Evolutionary conservation across 2,888 invertebrate genomes (phyloP).

Genomic region (Drosophila pseudotalamancana): DNA sequence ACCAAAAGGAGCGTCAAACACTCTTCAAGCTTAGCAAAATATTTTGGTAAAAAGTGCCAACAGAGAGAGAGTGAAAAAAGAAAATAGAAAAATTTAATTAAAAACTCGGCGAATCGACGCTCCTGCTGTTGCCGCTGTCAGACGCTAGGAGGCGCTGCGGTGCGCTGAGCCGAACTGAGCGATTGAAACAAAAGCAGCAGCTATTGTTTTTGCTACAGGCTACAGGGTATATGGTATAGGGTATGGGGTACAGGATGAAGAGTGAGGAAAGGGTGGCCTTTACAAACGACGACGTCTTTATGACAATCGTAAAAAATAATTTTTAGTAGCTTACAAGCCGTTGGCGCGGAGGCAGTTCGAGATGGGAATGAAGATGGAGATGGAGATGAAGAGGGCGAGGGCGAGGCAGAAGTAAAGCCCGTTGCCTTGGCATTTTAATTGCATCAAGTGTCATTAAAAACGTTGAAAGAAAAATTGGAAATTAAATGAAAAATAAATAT

Average conservation of each 20-base stretch:
- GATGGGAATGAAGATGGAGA: no score
- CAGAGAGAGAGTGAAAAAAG: slow-evolving; percentile 20
- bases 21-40: slow-evolving; percentile 56
- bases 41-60: slow-evolving; percentile 55
- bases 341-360: slow-evolving; percentile 23
- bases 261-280: slow-evolving; percentile 1
- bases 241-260: no score
- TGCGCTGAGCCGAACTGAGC: slow-evolving; percentile 12
- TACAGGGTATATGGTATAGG: no score
- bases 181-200: slow-evolving; percentile 46
- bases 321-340: slow-evolving; percentile 74
- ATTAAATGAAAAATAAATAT: slow-evolving; percentile 73
- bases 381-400: no score
- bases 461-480: slow-evolving; percentile 67
- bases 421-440: slow-evolving; percentile 74
- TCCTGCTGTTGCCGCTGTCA: slow-evolving; percentile 30
- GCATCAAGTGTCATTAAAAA: slow-evolving; percentile 73
- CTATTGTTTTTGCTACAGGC: slow-evolving; percentile 50
- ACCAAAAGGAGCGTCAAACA: slow-evolving; percentile 25
- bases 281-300: slow-evolving; percentile 63
- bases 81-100: slow-evolving; percentile 62
- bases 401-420: slow-evolving; percentile 24
- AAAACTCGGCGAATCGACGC: slow-evolving; percentile 54
- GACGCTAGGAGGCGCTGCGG: slow-evolving; percentile 46
- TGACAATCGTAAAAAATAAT: slow-evolving; percentile 79